Evolutionary conservation across 2,797 vertebrate species (phyloP).

Genomic region (Psittacula echo): DNA sequence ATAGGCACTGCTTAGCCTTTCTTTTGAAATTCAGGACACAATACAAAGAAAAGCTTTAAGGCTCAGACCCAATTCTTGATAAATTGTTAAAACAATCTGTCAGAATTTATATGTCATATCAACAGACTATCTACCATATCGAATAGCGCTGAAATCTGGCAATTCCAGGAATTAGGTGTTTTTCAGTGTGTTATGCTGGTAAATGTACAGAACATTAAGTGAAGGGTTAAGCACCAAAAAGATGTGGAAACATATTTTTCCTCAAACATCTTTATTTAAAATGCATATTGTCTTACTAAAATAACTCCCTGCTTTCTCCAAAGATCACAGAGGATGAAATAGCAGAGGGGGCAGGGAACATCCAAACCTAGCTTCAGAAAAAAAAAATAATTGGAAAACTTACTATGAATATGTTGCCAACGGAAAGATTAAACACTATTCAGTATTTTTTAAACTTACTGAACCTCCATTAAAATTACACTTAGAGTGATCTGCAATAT

Average conservation of each 20-base stretch:
- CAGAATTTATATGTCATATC: background rate
- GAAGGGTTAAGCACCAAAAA: conserved; percentile 55
- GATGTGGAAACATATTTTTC: conserved; percentile 64
- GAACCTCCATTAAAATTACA: conserved; percentile 80
- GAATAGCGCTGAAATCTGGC: background rate
- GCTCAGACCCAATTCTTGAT: background rate
- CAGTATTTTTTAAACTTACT: conserved; percentile 79
- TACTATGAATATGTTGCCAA: conserved; percentile 68
- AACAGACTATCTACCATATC: background rate
- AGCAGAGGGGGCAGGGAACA: background rate
- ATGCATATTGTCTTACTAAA: conserved; percentile 74
- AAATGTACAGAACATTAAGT: conserved; percentile 38
- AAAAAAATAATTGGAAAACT: conserved; percentile 50
- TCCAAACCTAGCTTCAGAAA: conserved; percentile 39
- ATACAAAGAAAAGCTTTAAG: background rate
- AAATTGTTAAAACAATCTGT: background rate
- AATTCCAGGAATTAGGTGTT: conserved; percentile 35
- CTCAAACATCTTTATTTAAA: conserved; percentile 67
- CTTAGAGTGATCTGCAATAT: conserved; percentile 77
- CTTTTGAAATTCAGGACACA: background rate
- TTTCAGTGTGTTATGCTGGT: conserved; percentile 32
- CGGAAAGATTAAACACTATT: conserved; percentile 81
- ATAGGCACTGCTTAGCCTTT: background rate
- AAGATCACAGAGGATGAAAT: conserved; percentile 66
- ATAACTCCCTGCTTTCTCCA: conserved; percentile 68